phyloP scores from a whole-genome alignment of 30 jellyfish, hydroid and myxozoan species.

The Aurelia sp. region DNA sequence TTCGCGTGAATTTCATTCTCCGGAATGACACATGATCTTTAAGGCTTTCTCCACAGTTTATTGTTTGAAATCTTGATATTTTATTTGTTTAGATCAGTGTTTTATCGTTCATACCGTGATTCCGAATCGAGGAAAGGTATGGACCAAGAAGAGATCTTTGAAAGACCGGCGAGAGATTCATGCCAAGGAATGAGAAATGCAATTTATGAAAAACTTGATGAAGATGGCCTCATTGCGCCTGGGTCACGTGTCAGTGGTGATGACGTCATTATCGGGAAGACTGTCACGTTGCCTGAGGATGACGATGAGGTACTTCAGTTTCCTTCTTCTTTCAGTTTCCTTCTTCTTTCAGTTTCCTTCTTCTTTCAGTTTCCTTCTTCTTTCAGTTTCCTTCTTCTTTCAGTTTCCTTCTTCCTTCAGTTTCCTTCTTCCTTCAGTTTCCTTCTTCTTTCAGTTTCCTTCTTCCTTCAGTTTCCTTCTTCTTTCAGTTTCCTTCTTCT shows the following conservation, averaged over 20 bases:
- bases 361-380: too few species aligned
- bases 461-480: too few species aligned
- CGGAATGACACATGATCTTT: too few species aligned
- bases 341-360: too few species aligned
- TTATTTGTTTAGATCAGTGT: constrained; percentile 82
- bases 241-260: constrained; percentile 99
- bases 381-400: too few species aligned
- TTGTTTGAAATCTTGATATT: background rate
- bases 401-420: too few species aligned
- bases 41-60: too few species aligned
- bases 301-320: constrained; percentile 77
- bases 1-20: too few species aligned
- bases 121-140: constrained; percentile 87
- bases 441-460: too few species aligned
- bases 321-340: too few species aligned
- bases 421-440: too few species aligned
- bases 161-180: constrained; percentile 86
- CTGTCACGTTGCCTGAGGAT: constrained; percentile 95
- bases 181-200: constrained; percentile 97
- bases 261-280: constrained; percentile 98
- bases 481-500: too few species aligned
- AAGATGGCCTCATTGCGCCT: constrained; percentile 99
- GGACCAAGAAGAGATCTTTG: constrained; percentile 97
- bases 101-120: constrained; percentile 98
- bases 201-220: constrained; percentile 96